Percentiles rank a stretch among this genome's conserved stretches.
Conservation (phyloP, 1,140 invertebrate genomes). For the Lethocerus indicus region DNA sequence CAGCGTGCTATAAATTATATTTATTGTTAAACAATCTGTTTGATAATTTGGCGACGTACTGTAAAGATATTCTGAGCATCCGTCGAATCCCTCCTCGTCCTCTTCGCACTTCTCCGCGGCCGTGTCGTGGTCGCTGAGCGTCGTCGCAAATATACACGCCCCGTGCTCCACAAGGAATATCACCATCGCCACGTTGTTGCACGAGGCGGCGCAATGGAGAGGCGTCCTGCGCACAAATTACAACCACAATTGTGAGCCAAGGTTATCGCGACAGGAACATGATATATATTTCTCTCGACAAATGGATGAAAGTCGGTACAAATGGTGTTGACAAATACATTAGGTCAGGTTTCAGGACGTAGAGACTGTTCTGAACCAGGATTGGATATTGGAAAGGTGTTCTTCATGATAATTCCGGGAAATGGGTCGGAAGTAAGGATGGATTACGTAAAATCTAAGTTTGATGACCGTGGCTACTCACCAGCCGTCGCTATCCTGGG, state of each 20-base stretch:
- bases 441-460: not conserved
- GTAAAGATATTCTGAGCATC: slow-evolving; percentile 93
- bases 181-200: slow-evolving; percentile 98
- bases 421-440: too few species aligned
- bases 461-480: slow-evolving; percentile 23
- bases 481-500: slow-evolving; percentile 96
- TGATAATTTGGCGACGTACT: slow-evolving; percentile 64
- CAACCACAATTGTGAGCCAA: not conserved
- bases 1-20: too few species aligned
- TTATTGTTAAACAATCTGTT: too few species aligned
- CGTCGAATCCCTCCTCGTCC: slow-evolving; percentile 94
- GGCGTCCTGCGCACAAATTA: slow-evolving; percentile 55
- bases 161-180: slow-evolving; percentile 95
- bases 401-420: too few species aligned
- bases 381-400: too few species aligned
- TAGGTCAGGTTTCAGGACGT: too few species aligned
- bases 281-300: too few species aligned
- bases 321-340: too few species aligned
- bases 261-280: too few species aligned
- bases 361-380: too few species aligned
- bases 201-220: slow-evolving; percentile 96
- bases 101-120: slow-evolving; percentile 98
- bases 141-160: slow-evolving; percentile 96
- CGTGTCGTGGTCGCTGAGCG: slow-evolving; percentile 93
- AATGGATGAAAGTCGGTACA: too few species aligned